A percentile compares a stretch with the other conserved stretches of the same genome.
Evolutionary conservation across 1,140 invertebrate genomes (phyloP).

Genomic region (Drosophila orosa): DNA sequence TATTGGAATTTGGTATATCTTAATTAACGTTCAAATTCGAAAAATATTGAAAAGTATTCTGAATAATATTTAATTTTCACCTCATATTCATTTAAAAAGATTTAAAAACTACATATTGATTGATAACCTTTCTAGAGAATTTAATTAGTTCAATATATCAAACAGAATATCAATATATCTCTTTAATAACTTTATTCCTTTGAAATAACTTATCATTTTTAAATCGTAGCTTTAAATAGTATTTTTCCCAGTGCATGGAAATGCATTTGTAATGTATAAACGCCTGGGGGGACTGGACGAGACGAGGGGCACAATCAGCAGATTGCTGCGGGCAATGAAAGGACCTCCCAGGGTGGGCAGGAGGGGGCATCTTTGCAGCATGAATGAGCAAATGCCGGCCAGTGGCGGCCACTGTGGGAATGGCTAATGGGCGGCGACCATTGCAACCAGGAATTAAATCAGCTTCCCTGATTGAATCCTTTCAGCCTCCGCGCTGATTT

Average conservation of each 20-base stretch:
- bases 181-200: too few relatives aligned
- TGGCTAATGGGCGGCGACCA: slow-evolving; percentile 12
- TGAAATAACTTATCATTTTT: not conserved
- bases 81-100: too few relatives aligned
- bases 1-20: too few relatives aligned
- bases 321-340: slow-evolving; percentile 42
- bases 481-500: slow-evolving; percentile 33
- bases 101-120: too few relatives aligned
- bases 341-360: not conserved
- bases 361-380: slow-evolving; percentile 33
- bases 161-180: too few relatives aligned
- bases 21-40: too few relatives aligned
- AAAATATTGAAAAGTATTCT: too few relatives aligned
- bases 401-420: slow-evolving; percentile 22
- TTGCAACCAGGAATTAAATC: slow-evolving; percentile 47
- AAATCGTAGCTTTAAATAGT: too few relatives aligned
- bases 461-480: slow-evolving; percentile 45
- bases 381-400: slow-evolving; percentile 43
- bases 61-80: too few relatives aligned
- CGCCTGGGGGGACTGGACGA: not conserved
- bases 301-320: slow-evolving; percentile 29
- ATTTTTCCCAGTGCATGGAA: slow-evolving; percentile 20
- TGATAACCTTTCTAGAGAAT: not conserved
- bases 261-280: slow-evolving; percentile 53
- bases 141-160: too few relatives aligned